Base-by-base conservation (phyloP, 2,888 invertebrate genomes). In the Hirtodrosophila alboralis region DNA sequence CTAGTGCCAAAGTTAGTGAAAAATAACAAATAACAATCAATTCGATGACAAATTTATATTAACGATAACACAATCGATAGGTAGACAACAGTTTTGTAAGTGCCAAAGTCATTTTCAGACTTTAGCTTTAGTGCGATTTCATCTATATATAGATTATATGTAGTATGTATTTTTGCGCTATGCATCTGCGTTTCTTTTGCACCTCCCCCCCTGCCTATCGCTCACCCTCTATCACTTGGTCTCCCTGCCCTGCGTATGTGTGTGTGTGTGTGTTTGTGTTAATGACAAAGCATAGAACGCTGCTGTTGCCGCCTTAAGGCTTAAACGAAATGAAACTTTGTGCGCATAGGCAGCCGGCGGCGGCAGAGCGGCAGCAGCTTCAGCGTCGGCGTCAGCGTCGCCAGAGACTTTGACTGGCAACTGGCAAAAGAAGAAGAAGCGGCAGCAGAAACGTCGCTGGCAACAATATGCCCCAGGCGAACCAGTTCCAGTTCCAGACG, bases 241-340 rank as follows among this genome's bases (percentile, higher is more conserved):
- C 31, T 33, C 5, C 28, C 16, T 52, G 26, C 37, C 45, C 37
- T 60, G 8, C 54, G 34, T 51, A 28, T 59, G 56, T 52, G 58
- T 52, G 53, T 61, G 63, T 67, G 49, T 53, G 58, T 63, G 71
- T 83, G 77, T 84, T 80, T 84, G 86, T 80, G 81, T 83, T 83
- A 83, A 83, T 83, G 81, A 83, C 81, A 83, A 86, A 83, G 81
- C 81, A 86, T 83, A 86, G 81, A 83, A 86, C 77, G 77, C 65
- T 84, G 86, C 61, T 61, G 68, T 37, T 44, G 69, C 75, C 75
- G 62, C 56, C 45, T 67, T 57, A 57, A 73, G 73, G 69, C 69
- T 53, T 77, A 70, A 83, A 77, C 86, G 81, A 83, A 83, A 83
- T 83, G 81, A 83, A 83, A 83, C 81, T 83, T 83, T 83, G 86